Evolutionary conservation across 2,888 invertebrate genomes (phyloP).

Genomic region (Lithophane socia): DNA sequence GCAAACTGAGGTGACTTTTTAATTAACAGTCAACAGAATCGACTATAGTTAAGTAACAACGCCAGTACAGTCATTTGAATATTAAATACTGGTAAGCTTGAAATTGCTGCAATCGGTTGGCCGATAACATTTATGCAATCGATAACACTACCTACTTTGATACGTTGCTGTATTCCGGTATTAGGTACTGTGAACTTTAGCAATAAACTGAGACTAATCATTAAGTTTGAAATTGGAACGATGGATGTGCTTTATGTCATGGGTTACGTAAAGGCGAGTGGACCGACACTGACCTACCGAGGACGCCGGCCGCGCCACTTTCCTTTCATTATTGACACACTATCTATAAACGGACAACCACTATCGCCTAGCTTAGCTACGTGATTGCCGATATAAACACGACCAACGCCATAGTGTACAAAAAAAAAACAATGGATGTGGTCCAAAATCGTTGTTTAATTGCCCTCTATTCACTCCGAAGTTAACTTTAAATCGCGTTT

Average conservation of each 20-base stretch:
- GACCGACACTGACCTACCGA: conserved; percentile 89
- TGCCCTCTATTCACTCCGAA: conserved; percentile 12
- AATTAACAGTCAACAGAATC: neutral
- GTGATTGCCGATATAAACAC: conserved; percentile 72
- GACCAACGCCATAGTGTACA: conserved; percentile 45
- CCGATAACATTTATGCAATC: conserved; percentile 57
- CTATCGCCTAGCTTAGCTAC: conserved; percentile 76
- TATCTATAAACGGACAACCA: conserved; percentile 81
- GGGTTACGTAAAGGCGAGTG: conserved; percentile 83
- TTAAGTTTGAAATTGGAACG: conserved; percentile 81
- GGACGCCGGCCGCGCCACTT: conserved; percentile 84
- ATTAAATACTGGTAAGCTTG: conserved; percentile 45
- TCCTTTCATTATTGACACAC: conserved; percentile 90
- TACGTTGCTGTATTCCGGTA: conserved; percentile 28
- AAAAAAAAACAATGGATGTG: conserved; percentile 55
- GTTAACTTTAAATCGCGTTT: conserved; percentile 34
- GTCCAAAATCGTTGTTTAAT: conserved; percentile 22
- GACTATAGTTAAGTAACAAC: conserved; percentile 24
- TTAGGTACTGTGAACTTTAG: conserved; percentile 25
- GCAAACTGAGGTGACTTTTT: conserved; percentile 16
- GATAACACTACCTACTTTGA: conserved; percentile 46
- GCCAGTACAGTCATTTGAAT: conserved; percentile 41
- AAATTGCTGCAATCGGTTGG: conserved; percentile 49
- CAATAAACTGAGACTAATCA: conserved; percentile 54
- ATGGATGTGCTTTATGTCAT: conserved; percentile 82